phyloP scores from a whole-genome alignment of 2,888 invertebrate species.

The Dryadula phaetusa region DNA sequence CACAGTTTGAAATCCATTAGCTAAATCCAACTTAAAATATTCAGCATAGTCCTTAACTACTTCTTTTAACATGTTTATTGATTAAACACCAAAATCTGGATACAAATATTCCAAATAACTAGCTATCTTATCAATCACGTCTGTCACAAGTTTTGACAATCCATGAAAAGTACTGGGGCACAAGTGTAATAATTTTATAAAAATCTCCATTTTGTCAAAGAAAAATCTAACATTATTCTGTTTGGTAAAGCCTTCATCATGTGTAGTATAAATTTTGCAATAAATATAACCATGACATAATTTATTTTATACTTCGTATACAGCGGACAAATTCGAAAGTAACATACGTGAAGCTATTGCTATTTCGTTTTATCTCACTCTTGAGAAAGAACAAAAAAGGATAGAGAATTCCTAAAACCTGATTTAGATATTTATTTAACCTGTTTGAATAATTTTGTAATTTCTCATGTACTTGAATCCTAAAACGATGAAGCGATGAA shows the following conservation, averaged over 20 bases:
- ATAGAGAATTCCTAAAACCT: neutral
- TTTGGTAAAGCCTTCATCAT: constrained; percentile 34
- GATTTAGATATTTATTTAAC: neutral
- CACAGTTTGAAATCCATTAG: constrained; percentile 83
- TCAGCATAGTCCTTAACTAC: constrained; percentile 81
- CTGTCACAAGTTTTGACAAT: constrained; percentile 69
- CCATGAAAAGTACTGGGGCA: constrained; percentile 65
- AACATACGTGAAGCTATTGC: neutral
- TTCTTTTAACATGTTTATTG: constrained; percentile 76
- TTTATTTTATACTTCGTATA: constrained; percentile 28
- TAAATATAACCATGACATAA: constrained; percentile 45
- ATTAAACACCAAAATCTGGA: constrained; percentile 70
- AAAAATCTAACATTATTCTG: constrained; percentile 16
- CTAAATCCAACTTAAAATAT: constrained; percentile 81
- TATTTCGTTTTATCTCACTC: constrained; percentile 5
- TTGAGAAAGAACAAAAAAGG: constrained; percentile 1
- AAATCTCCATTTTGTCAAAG: constrained; percentile 63
- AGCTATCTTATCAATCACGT: constrained; percentile 65
- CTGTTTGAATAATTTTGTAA: neutral
- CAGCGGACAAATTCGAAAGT: constrained; percentile 8
- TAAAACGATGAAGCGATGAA: neutral
- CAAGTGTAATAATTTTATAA: constrained; percentile 63
- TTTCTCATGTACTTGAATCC: neutral
- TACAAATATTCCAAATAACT: constrained; percentile 73
- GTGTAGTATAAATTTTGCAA: constrained; percentile 45